Conservation (phyloP, 2,113 vertebrate species). For the Ctenodactylus gundi region DNA sequence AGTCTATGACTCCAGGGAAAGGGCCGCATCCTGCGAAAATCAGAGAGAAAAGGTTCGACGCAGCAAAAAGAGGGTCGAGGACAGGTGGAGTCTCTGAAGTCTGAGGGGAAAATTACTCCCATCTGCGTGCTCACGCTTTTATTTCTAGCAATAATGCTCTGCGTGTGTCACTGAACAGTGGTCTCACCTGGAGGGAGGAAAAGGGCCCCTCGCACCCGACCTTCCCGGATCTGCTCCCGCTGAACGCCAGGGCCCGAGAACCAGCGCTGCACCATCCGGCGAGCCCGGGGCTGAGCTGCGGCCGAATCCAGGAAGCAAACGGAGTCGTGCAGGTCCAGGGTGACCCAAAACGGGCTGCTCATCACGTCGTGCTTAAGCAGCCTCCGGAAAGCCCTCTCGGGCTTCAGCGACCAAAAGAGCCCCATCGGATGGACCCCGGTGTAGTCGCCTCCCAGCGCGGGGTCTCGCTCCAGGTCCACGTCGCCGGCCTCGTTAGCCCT, state of each 20-base stretch:
- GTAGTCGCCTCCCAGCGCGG: constrained; percentile 84
- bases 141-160: neutral
- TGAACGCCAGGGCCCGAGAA: constrained; percentile 81
- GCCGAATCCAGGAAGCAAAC: neutral
- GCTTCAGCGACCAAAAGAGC: constrained; percentile 84
- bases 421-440: constrained; percentile 87
- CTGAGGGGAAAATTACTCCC: neutral
- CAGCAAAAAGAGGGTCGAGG: neutral
- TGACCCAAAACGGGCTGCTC: constrained; percentile 77
- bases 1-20: constrained; percentile 78
- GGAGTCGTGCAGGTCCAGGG: constrained; percentile 66
- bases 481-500: constrained; percentile 80
- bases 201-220: constrained; percentile 83
- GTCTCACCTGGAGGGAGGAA: constrained; percentile 87
- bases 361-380: constrained; percentile 82
- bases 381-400: constrained; percentile 78
- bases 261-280: constrained; percentile 80
- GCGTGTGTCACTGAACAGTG: neutral
- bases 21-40: constrained; percentile 73
- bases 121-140: neutral
- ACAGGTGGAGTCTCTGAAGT: neutral
- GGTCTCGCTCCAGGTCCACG: constrained; percentile 77
- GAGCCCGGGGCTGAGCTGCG: constrained; percentile 32
- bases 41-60: neutral
- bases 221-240: constrained; percentile 81